These are phyloP conservation scores for Ernsta delagoae DNA, from an alignment of 2,888 invertebrate species.

Conservation along the genomic window DNA sequence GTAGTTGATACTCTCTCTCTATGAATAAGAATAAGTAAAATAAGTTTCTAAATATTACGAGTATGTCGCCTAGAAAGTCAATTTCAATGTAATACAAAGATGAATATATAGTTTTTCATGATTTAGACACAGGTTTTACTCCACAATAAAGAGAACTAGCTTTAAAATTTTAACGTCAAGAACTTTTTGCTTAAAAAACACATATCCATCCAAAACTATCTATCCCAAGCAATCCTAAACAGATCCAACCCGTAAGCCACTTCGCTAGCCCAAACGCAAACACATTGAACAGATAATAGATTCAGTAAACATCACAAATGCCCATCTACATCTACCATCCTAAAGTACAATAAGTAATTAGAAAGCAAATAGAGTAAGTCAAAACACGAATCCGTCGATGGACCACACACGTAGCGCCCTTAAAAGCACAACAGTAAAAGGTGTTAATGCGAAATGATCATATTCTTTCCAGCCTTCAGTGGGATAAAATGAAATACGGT, in stretches of 20 bases:
- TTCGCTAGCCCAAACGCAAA: constrained; percentile 7
- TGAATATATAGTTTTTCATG: too few species aligned
- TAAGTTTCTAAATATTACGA: too few species aligned
- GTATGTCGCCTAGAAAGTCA: too few species aligned
- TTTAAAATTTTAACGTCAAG: too few species aligned
- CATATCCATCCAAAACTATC: too few species aligned
- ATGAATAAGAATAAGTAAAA: too few species aligned
- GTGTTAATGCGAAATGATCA: constrained; percentile 79
- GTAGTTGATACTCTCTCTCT: too few species aligned
- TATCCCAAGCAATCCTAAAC: neutral
- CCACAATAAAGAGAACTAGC: too few species aligned
- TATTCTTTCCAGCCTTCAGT: constrained; percentile 61
- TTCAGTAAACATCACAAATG: constrained; percentile 29
- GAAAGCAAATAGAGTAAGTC: constrained; percentile 37
- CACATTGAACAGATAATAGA: constrained; percentile 29
- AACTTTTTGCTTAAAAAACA: too few species aligned
- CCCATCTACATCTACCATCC: constrained; percentile 4
- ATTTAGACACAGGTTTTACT: too few species aligned
- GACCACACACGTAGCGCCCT: constrained; percentile 77
- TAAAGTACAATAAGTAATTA: constrained; percentile 34
- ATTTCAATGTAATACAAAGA: too few species aligned
- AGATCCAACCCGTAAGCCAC: neutral
- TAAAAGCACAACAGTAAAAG: constrained; percentile 79
- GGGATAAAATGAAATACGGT: constrained; percentile 56
- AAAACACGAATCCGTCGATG: constrained; percentile 42